A percentile compares a stretch with the other conserved stretches of the same genome.
Conservation (phyloP, 2,797 vertebrate genomes). For the Aulostomus chinensis region DNA sequence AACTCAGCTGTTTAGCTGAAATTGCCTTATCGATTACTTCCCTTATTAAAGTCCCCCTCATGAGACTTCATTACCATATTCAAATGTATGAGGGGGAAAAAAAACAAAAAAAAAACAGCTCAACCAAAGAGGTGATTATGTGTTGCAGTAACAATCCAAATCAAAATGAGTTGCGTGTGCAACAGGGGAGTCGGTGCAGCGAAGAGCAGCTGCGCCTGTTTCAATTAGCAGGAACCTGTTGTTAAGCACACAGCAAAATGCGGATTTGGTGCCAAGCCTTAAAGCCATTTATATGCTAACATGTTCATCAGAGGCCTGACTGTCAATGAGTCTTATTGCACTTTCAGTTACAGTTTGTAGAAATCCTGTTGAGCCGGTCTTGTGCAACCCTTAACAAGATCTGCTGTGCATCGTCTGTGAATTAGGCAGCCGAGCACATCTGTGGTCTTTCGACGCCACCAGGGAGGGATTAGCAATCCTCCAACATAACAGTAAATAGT, state of each 20-base stretch:
- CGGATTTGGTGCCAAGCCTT: conserved; percentile 25
- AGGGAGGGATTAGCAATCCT: conserved; percentile 16
- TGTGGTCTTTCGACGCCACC: neutral
- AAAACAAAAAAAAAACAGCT: conserved; percentile 25
- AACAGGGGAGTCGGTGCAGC: conserved; percentile 22
- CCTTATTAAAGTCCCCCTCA: conserved; percentile 46
- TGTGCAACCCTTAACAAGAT: neutral
- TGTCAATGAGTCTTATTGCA: neutral
- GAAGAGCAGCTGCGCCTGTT: conserved; percentile 47
- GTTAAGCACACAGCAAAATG: conserved; percentile 23
- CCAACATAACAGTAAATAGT: too few relatives aligned
- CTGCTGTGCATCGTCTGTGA: too few relatives aligned
- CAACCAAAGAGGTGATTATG: conserved; percentile 57
- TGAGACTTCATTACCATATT: conserved; percentile 54
- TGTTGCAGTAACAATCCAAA: conserved; percentile 37
- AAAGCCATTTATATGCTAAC: conserved; percentile 3
- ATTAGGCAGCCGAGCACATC: too few relatives aligned
- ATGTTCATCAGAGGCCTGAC: neutral
- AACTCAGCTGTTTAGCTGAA: conserved; percentile 52
- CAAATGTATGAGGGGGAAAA: conserved; percentile 17
- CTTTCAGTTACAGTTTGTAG: neutral
- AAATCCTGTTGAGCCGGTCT: too few relatives aligned
- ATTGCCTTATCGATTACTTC: conserved; percentile 64
- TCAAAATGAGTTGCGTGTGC: conserved; percentile 54
- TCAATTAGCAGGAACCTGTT: conserved; percentile 57